phyloP scores from a whole-genome alignment of 2,888 invertebrate species.

The Pseudanteris insignis region DNA sequence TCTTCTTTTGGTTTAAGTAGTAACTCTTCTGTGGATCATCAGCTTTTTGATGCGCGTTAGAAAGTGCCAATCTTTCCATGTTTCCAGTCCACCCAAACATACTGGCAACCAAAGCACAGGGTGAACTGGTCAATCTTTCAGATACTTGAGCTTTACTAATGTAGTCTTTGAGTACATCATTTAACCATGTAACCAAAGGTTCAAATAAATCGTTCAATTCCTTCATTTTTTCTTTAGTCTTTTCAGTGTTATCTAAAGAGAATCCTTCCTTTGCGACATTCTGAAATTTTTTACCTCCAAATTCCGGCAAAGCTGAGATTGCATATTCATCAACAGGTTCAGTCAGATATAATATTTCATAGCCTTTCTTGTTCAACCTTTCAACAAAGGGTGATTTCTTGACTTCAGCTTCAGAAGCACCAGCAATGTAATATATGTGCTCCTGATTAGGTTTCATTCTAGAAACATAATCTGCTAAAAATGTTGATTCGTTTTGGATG shows the following conservation, averaged over 20 bases:
- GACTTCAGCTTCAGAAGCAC: constrained; percentile 85
- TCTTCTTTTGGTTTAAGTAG: constrained; percentile 94
- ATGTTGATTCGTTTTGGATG: constrained; percentile 73
- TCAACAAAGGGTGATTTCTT: constrained; percentile 95
- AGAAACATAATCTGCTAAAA: constrained; percentile 87
- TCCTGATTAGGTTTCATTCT: constrained; percentile 96
- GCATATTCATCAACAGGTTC: constrained; percentile 99
- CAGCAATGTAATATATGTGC: constrained; percentile 96
- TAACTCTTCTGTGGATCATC: constrained; percentile 91
- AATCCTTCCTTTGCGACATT: constrained; percentile 99
- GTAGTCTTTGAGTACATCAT: constrained; percentile 82
- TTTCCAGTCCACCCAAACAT: constrained; percentile 99
- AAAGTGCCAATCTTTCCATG: constrained; percentile 93
- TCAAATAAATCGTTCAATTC: constrained; percentile 81
- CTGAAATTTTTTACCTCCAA: constrained; percentile 98
- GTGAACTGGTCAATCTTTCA: constrained; percentile 88
- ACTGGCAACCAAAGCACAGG: constrained; percentile 91
- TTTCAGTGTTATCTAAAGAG: constrained; percentile 77
- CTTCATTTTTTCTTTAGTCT: constrained; percentile 78
- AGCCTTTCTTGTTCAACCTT: constrained; percentile 89
- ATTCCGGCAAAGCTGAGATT: constrained; percentile 95
- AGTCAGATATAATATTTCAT: constrained; percentile 91
- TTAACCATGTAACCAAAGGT: constrained; percentile 90
- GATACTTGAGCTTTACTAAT: constrained; percentile 84
- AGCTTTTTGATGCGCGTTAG: constrained; percentile 95